Evolutionary conservation across 2,797 vertebrate species (phyloP).

Genomic region (Pseudochirops cupreus): DNA sequence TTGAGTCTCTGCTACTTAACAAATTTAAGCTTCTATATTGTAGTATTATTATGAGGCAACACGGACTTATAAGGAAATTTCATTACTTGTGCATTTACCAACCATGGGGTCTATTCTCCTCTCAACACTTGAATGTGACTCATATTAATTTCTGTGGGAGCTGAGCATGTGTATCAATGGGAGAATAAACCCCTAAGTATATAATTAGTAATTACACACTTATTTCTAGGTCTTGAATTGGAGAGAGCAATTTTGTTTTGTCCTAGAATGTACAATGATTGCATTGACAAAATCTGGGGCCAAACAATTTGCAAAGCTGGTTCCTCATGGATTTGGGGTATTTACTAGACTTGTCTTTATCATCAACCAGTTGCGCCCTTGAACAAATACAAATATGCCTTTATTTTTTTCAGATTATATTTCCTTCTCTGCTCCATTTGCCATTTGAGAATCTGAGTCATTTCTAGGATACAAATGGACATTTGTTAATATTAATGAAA

Average conservation of each 20-base stretch:
- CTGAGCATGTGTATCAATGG: slow-evolving; percentile 49
- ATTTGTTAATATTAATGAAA: background rate
- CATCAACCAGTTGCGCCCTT: background rate
- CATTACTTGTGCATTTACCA: slow-evolving; percentile 57
- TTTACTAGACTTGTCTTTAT: slow-evolving; percentile 5
- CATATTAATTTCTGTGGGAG: slow-evolving; percentile 68
- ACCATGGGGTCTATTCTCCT: slow-evolving; percentile 32
- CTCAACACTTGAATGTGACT: slow-evolving; percentile 40
- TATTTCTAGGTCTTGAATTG: slow-evolving; percentile 58
- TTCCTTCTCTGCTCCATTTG: slow-evolving; percentile 18
- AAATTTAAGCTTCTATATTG: slow-evolving; percentile 61
- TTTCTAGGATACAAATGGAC: background rate
- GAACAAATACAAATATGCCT: background rate
- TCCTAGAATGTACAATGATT: slow-evolving; percentile 37
- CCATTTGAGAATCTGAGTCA: background rate
- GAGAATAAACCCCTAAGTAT: slow-evolving; percentile 64
- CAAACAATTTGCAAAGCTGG: slow-evolving; percentile 40
- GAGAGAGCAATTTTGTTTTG: slow-evolving; percentile 63
- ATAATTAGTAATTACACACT: slow-evolving; percentile 66
- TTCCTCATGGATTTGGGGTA: slow-evolving; percentile 33
- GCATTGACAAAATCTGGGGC: slow-evolving; percentile 58
- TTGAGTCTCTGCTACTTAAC: slow-evolving; percentile 63
- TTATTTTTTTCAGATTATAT: background rate
- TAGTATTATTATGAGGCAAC: slow-evolving; percentile 70
- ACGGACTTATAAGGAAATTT: slow-evolving; percentile 75